Evolutionary conservation across 2,888 invertebrate genomes (phyloP), one percentile per base, ranked within the genome.

Genomic region (Melieria picta): DNA sequence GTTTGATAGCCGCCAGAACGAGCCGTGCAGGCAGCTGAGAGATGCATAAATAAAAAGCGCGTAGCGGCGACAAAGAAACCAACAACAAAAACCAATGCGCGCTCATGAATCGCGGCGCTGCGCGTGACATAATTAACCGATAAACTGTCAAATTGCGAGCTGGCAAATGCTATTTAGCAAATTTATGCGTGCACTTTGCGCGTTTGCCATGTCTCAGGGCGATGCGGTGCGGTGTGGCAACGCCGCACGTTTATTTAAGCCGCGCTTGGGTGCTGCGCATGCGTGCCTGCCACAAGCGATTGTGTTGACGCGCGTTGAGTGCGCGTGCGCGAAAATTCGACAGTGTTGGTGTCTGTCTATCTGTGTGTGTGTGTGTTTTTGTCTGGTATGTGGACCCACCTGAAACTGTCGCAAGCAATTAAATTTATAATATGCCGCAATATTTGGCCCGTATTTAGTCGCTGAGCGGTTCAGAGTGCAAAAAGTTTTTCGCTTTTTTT

Each of bases 91-190:
- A 30, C 30, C 30, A 30, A 30, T 30, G 30, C 30, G 30, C 30
- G 46, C 7, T 5, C 56, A 56, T 56, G 16, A 16, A 30, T 7
- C 62, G 10, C 47, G 10, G 13, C 13, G 7, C 50, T 42, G 11
- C 30, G 47, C 65, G 67, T 75, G 78, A 78, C 78, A 78, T 78
- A 78, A 77, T 78, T 77, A 78, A 74, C 75, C 75, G 77, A 78
- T 78, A 77, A 75, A 75, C 75, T 78, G 78, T 78, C 78, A 78
- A 76, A 72, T 74, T 75, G 73, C 71, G 74, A 75, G 72, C 72
- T 69, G 75, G 74, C 74, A 72, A 77, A 74, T 74, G 67, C 42
- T 67, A 75, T 78, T 77, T 76, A 75, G 75, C 73, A 73, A 77
- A 77, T 75, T 75, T 74, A 78, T 77, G 75, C 74, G 74, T 72